These are phyloP conservation scores for Phocoena phocoena DNA, from an alignment of 2,113 vertebrate species.

Conservation along the genomic window DNA sequence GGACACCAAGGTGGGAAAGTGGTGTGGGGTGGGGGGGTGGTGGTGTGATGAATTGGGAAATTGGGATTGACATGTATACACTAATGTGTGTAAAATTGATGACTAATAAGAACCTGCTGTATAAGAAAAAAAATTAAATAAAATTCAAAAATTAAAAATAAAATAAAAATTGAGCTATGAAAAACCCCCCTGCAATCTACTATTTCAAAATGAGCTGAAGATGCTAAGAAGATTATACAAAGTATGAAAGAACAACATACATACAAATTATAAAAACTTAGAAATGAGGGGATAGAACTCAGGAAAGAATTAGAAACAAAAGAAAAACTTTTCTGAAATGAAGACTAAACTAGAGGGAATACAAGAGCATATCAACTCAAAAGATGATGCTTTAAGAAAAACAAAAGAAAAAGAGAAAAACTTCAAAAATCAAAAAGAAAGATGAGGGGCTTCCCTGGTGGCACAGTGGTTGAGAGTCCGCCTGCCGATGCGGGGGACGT, in stretches of 20 bases:
- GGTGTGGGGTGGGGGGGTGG: too few species aligned
- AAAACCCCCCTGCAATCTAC: background rate
- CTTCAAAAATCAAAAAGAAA: background rate
- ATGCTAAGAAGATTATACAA: background rate
- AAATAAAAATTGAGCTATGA: too few species aligned
- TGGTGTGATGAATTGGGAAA: too few species aligned
- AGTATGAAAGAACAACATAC: background rate
- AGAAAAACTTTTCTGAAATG: background rate
- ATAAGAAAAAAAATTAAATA: too few species aligned
- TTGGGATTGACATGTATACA: too few species aligned
- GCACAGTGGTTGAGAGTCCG: too few species aligned
- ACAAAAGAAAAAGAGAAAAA: background rate
- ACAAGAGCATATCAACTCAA: background rate
- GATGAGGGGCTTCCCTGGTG: background rate
- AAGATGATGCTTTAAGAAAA: background rate
- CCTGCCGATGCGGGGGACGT: too few species aligned
- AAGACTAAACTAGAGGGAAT: background rate
- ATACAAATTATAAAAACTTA: slow-evolving; percentile 18
- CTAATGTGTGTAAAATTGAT: too few species aligned
- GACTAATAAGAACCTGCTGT: too few species aligned
- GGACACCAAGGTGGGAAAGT: too few species aligned
- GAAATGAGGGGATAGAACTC: background rate
- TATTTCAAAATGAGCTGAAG: background rate
- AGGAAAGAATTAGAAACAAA: background rate
- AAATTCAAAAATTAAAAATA: too few species aligned